A percentile compares a stretch with the other conserved stretches of the same genome.
phyloP scores from a whole-genome alignment of 2,113 vertebrate genomes.

The Paralichthys olivaceus region DNA sequence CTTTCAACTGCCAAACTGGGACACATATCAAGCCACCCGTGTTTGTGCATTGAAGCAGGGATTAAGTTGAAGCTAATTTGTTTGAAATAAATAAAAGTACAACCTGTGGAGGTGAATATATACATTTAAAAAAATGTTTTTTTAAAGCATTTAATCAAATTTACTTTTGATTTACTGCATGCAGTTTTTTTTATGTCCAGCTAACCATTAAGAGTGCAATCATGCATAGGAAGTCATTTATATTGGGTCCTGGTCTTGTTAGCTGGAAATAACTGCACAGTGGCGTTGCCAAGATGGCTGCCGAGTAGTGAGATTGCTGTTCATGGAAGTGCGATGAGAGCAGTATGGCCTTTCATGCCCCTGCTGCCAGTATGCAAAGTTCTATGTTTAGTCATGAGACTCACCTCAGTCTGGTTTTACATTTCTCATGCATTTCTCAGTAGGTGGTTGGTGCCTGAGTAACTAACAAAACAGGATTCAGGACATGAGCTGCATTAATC shows the following conservation, averaged over 20 bases:
- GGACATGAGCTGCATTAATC: not conserved
- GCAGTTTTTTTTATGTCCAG: not conserved
- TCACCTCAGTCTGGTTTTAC: slow-evolving; percentile 22
- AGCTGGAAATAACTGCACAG: not conserved
- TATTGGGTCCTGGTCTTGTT: not conserved
- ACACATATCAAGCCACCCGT: not conserved
- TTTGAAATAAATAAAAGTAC: no score
- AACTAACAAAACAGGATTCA: not conserved
- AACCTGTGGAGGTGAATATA: no score
- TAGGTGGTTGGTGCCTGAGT: not conserved
- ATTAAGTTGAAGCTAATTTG: not conserved
- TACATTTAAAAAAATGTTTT: not conserved
- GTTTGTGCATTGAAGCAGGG: not conserved
- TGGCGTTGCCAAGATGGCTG: not conserved
- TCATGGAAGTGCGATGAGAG: slow-evolving; percentile 32
- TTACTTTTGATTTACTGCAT: not conserved
- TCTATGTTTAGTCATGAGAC: slow-evolving; percentile 29
- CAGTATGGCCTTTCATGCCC: slow-evolving; percentile 33
- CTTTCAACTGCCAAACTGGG: not conserved
- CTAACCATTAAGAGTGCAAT: not conserved
- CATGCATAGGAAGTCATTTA: not conserved
- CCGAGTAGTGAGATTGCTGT: not conserved
- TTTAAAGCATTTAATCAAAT: not conserved
- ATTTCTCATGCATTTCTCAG: slow-evolving; percentile 20
- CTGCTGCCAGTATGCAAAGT: slow-evolving; percentile 16